Percentiles rank a stretch among this genome's conserved stretches.
Evolutionary conservation across 2,888 invertebrate genomes (phyloP).

Genomic region (Lampropteryx suffumata): DNA sequence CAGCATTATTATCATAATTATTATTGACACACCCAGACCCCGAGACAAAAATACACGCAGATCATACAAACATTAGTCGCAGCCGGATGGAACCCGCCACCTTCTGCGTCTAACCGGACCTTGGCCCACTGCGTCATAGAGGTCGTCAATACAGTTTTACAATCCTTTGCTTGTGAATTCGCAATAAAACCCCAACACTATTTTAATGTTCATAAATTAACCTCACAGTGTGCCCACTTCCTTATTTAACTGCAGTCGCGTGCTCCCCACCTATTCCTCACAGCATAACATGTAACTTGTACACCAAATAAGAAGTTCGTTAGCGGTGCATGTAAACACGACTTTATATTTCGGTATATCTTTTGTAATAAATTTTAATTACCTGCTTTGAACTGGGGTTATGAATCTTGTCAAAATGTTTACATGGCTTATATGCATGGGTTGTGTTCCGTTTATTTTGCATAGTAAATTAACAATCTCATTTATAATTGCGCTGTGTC

Average conservation of each 20-base stretch:
- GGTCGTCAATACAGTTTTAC: too few species aligned
- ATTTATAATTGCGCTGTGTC: not conserved
- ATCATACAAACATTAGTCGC: too few species aligned
- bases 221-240: slow-evolving; percentile 6
- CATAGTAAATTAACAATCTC: not conserved
- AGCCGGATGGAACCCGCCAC: too few species aligned
- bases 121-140: too few species aligned
- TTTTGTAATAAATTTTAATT: slow-evolving; percentile 28
- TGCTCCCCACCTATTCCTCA: slow-evolving; percentile 42
- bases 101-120: too few species aligned
- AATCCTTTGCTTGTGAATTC: too few species aligned
- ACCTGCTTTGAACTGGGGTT: slow-evolving; percentile 6
- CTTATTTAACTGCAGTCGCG: slow-evolving; percentile 40
- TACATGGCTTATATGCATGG: slow-evolving; percentile 4
- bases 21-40: too few species aligned
- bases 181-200: too few species aligned
- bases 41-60: too few species aligned
- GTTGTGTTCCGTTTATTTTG: not conserved
- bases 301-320: slow-evolving; percentile 37
- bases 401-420: slow-evolving; percentile 23
- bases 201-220: too few species aligned
- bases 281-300: slow-evolving; percentile 25
- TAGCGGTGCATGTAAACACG: slow-evolving; percentile 36
- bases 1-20: too few species aligned
- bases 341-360: slow-evolving; percentile 28